Percentiles rank a stretch among this genome's conserved stretches.
These are phyloP conservation scores for Ophiothrix spiculata DNA, from an alignment of 35 echinoderm and acorn worm species.

Conservation along the genomic window DNA sequence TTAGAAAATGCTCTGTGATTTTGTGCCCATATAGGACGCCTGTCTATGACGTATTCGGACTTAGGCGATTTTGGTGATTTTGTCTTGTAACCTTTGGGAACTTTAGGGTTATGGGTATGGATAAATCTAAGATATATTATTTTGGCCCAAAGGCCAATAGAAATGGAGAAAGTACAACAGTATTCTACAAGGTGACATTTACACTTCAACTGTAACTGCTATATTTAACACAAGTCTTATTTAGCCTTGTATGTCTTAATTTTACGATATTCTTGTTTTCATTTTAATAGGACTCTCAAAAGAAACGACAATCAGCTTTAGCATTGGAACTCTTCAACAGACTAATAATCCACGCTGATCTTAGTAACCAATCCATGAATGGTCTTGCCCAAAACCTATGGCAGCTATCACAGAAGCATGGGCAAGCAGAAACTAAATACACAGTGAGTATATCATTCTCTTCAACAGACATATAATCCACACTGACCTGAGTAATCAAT, in stretches of 20 bases:
- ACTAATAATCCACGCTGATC: slow-evolving; percentile 67
- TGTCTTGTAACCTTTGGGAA: too few relatives aligned
- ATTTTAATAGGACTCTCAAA: not conserved
- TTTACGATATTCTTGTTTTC: too few relatives aligned
- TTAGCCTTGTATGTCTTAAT: not conserved
- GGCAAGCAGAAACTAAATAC: slow-evolving; percentile 78
- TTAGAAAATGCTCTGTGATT: too few relatives aligned
- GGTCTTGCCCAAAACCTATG: slow-evolving; percentile 85
- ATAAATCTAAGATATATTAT: not conserved
- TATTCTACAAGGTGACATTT: not conserved
- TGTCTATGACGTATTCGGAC: too few relatives aligned
- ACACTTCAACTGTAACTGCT: not conserved
- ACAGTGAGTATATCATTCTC: slow-evolving; percentile 51
- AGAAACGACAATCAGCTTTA: slow-evolving; percentile 76
- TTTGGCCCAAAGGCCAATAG: not conserved
- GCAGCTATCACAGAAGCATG: slow-evolving; percentile 95
- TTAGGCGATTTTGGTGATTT: too few relatives aligned
- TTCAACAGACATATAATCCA: not conserved
- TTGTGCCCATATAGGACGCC: too few relatives aligned
- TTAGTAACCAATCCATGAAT: slow-evolving; percentile 47
- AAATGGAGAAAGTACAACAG: not conserved
- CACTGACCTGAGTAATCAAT: not conserved
- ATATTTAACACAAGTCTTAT: not conserved
- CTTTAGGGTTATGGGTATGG: not conserved
- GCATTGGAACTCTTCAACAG: slow-evolving; percentile 84